Percentiles rank a stretch among this genome's conserved stretches.
phyloP scores from a whole-genome alignment of 2,797 vertebrate species.

The Sternotherus odoratus region DNA sequence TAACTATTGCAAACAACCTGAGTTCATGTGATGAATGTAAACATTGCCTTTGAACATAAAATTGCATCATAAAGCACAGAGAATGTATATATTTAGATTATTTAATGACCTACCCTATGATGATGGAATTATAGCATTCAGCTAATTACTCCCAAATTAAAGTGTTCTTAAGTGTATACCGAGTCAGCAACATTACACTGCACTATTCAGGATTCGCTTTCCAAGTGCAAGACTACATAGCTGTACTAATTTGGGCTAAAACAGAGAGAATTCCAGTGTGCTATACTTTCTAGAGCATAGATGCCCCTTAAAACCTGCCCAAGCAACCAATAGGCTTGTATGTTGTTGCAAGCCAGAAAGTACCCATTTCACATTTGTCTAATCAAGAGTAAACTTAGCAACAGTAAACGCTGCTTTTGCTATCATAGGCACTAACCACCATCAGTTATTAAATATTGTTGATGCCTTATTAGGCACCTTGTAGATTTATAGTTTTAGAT shows the following conservation, averaged over 20 bases:
- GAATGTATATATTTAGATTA: slow-evolving; percentile 63
- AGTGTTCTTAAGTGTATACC: not conserved
- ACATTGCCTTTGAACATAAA: slow-evolving; percentile 66
- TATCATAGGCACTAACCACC: not conserved
- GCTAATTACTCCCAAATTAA: not conserved
- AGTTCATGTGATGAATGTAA: slow-evolving; percentile 63
- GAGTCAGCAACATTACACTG: slow-evolving; percentile 49
- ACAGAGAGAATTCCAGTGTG: slow-evolving; percentile 24
- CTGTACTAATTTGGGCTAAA: not conserved
- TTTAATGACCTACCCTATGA: slow-evolving; percentile 44
- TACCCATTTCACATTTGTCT: not conserved
- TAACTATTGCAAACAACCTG: slow-evolving; percentile 60
- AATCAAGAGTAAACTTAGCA: not conserved
- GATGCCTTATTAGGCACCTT: not conserved
- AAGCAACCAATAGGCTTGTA: not conserved
- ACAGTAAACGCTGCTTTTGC: slow-evolving; percentile 6
- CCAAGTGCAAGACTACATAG: slow-evolving; percentile 47
- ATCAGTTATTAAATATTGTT: not conserved
- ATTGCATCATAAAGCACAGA: slow-evolving; percentile 41
- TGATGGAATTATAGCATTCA: slow-evolving; percentile 37
- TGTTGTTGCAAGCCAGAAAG: not conserved
- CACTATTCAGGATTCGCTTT: slow-evolving; percentile 67
- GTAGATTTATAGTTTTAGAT: not conserved
- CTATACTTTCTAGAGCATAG: not conserved
- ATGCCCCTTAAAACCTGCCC: not conserved